Evolutionary conservation across 2,797 vertebrate species (phyloP).

Genomic region (Allobates femoralis): DNA sequence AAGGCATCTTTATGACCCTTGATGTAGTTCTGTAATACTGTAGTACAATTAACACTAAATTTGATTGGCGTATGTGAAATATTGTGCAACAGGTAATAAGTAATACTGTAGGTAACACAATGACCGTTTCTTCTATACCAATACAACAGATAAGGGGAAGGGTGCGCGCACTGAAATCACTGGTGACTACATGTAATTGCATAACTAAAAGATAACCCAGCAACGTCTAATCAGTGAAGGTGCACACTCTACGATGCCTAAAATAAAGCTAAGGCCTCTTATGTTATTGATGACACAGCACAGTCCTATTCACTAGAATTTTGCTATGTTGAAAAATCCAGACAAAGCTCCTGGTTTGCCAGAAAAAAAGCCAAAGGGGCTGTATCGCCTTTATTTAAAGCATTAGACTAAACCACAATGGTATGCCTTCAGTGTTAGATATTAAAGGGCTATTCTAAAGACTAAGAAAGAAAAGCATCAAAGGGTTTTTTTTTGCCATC

Average conservation of each 20-base stretch:
- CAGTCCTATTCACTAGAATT: neutral
- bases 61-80: neutral
- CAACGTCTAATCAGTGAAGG: neutral
- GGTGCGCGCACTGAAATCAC: neutral
- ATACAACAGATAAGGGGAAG: neutral
- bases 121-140: neutral
- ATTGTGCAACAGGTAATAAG: neutral
- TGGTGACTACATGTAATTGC: neutral
- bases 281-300: neutral
- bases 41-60: neutral
- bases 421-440: neutral
- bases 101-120: neutral
- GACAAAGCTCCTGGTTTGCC: neutral
- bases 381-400: neutral
- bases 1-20: no score
- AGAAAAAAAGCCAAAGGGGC: neutral
- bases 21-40: neutral
- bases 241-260: neutral
- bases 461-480: neutral
- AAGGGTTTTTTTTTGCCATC: no score
- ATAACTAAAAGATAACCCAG: neutral
- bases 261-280: neutral
- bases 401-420: neutral
- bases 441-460: neutral
- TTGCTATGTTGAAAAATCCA: neutral